Base-by-base conservation (phyloP, 1,140 invertebrate species). In the Ladona fulva region DNA sequence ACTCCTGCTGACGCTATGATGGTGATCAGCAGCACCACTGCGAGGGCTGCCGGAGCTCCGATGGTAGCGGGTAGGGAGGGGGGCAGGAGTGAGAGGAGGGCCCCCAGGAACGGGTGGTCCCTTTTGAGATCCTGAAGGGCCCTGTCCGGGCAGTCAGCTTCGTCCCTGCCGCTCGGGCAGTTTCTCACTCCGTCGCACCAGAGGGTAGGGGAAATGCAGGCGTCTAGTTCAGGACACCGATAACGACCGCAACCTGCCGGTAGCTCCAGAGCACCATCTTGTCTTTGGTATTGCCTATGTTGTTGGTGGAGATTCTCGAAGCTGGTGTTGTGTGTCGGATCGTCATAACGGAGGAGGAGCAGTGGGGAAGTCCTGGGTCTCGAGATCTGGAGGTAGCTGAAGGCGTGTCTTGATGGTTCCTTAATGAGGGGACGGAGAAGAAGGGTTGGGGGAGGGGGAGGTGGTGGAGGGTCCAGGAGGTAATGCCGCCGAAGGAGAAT, bases 101-200 rank as follows among this genome's bases (percentile, higher is more conserved):
- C 89, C 80, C 90, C 89, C 77, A 89, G 89, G 78, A 91, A 90
- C 16, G 91, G 90, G 84, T 92, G 93, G 81, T 94, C 92, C 52
- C 52, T 66, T 22, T 66, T 66, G 52, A 66, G 52, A 22, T 66
- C 52, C 52, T 66, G 52, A 12, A 66, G 52, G 52, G 52, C 52
- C 52, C 52, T 66, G 52, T 66, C 52, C 12, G 52, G 52, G 24
- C 85, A 82, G 81, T 91, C 84, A 77, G 90, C 89, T 83, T 93
- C 92, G 83, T 93, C 92, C 82, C 89, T 91, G 24, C 91, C 92
- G 0, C 91, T 92, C 0, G 92, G 92, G 83, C 92, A 93, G 80
- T 93, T 90, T 5, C 86, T 84, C 0, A 89, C 85, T 0, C 91
- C 91, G 82, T 93, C 92, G 83, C 92, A 93, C 91, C 92, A 93